Percentiles rank a stretch among this genome's conserved stretches.
Conservation (phyloP, 1,140 invertebrate genomes). For the Oreohelix idahoensis region DNA sequence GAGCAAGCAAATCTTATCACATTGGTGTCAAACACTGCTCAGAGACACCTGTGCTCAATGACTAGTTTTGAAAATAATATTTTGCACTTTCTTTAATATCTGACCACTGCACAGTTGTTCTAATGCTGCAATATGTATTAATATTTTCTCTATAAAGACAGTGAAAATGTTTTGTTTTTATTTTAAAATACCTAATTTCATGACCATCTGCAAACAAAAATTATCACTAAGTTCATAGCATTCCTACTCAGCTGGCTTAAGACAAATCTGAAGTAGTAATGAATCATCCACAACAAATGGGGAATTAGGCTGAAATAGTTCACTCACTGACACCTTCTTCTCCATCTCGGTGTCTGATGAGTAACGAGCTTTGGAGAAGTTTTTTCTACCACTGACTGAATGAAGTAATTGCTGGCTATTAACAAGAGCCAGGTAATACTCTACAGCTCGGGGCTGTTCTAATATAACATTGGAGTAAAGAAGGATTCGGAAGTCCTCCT, state of each 20-base stretch:
- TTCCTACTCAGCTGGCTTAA: slow-evolving; percentile 66
- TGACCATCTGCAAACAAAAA: no score
- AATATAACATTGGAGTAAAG: slow-evolving; percentile 71
- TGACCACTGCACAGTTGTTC: no score
- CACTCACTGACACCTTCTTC: slow-evolving; percentile 64
- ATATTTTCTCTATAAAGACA: no score
- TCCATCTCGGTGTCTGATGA: slow-evolving; percentile 69
- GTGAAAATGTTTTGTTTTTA: no score
- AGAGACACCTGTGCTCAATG: no score
- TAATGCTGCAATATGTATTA: no score
- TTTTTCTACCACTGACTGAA: slow-evolving; percentile 72
- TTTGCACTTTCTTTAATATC: no score
- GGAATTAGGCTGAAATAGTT: slow-evolving; percentile 58
- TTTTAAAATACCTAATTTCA: no score
- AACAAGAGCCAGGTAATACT: slow-evolving; percentile 72
- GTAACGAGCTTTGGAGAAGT: slow-evolving; percentile 72
- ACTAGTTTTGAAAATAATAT: no score
- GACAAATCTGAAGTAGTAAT: slow-evolving; percentile 63
- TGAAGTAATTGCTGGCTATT: slow-evolving; percentile 69
- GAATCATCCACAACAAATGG: slow-evolving; percentile 62
- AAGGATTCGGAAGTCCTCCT: slow-evolving; percentile 68
- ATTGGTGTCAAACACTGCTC: no score
- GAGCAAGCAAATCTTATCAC: no score
- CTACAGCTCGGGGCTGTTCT: slow-evolving; percentile 72
- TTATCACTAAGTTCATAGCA: no score